Conservation (phyloP, 2,888 invertebrate species). For the Drosophila mayaguana region DNA sequence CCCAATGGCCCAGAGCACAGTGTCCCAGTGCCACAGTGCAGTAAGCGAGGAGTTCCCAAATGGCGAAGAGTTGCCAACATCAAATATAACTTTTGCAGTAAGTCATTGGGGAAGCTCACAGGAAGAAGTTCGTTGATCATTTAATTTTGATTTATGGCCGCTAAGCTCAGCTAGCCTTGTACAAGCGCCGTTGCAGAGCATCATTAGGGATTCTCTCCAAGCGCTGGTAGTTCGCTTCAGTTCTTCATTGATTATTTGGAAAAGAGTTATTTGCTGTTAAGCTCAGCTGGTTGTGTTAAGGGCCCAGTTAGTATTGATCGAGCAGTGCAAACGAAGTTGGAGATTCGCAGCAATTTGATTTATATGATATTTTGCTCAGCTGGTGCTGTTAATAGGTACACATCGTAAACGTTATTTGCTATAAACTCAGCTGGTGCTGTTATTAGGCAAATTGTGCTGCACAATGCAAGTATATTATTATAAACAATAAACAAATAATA, state of each 20-base stretch:
- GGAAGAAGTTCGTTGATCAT: not conserved
- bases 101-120: not conserved
- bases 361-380: not conserved
- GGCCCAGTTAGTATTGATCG: not conserved
- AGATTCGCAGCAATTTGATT: not conserved
- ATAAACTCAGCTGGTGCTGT: slow-evolving; percentile 3
- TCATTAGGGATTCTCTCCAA: not conserved
- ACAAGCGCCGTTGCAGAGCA: not conserved
- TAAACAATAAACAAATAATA: slow-evolving; percentile 12
- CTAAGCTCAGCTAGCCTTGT: slow-evolving; percentile 1
- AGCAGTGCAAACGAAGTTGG: not conserved
- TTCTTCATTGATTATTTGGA: not conserved
- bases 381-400: not conserved
- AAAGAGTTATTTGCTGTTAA: not conserved
- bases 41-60: slow-evolving; percentile 24
- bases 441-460: not conserved
- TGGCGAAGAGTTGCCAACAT: slow-evolving; percentile 24
- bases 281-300: not conserved
- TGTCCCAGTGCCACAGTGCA: slow-evolving; percentile 33
- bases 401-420: not conserved
- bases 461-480: not conserved
- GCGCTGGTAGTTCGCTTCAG: not conserved
- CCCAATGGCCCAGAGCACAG: slow-evolving; percentile 59
- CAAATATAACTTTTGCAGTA: slow-evolving; percentile 8
- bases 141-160: slow-evolving; percentile 8